phyloP scores from a whole-genome alignment of 92 coral and sea anemone species.

The Siderastrea siderea region DNA sequence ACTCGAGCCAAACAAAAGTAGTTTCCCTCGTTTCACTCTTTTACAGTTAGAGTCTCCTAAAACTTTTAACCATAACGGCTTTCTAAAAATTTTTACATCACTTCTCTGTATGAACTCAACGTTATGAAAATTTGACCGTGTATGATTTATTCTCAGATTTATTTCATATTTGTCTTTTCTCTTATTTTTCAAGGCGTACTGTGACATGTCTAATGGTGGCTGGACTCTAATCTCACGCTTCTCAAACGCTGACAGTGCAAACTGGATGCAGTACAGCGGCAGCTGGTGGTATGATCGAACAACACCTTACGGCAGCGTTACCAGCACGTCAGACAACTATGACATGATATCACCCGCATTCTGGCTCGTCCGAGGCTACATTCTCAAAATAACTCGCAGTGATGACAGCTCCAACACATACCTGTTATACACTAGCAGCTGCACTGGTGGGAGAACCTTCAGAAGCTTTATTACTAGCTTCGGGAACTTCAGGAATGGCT shows the following conservation, averaged over 20 bases:
- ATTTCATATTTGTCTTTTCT: no score
- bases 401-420: constrained; percentile 76
- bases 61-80: no score
- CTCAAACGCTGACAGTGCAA: constrained; percentile 69
- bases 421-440: constrained; percentile 62
- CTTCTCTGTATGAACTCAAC: no score
- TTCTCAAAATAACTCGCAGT: constrained; percentile 76
- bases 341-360: constrained; percentile 88
- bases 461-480: constrained; percentile 52
- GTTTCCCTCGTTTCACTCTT: no score
- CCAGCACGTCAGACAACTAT: constrained; percentile 65
- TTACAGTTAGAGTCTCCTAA: no score
- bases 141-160: no score
- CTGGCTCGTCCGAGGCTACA: constrained; percentile 65
- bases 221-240: constrained; percentile 86
- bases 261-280: constrained; percentile 79
- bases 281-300: constrained; percentile 80
- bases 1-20: no score
- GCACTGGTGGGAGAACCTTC: constrained; percentile 66
- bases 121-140: no score
- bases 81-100: no score
- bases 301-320: constrained; percentile 55
- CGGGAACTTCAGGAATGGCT: constrained; percentile 59
- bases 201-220: constrained; percentile 70
- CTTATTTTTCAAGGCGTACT: constrained; percentile 40